Base-by-base conservation (phyloP, 2,888 invertebrate genomes). In the Eupithecia pulchellata region DNA sequence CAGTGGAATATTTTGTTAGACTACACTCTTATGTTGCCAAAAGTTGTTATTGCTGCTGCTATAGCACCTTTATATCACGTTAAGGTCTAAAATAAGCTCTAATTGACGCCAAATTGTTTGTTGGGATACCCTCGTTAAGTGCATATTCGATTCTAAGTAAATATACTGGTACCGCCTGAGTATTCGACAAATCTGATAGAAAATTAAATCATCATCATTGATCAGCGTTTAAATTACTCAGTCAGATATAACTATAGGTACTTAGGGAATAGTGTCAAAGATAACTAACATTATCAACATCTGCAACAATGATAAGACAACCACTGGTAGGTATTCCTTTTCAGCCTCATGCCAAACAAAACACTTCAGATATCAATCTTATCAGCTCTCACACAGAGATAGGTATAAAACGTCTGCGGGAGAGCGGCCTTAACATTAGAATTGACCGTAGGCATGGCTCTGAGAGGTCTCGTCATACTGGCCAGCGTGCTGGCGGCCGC, bases 401-500 rank as follows among this genome's bases (percentile, higher is more conserved):
- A 47, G 68, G 68, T 75, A 75, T 73, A 76, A 63, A 55, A 72
- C 34, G 27, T 20, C 60, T 34, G 64, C 55, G 11, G 55, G 60
- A 66, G 55, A 61, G 20, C 34, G 34, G 14, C n/a, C 32, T n/a
- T 34, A 34, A 14, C 36, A 61, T 71, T 6, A 27, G 29, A 61
- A 47, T 27, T 14, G 42, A 72, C 58, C 4, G 27, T 9, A 30
- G 32, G 25, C 66, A 78, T 78, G 78, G 55, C 42, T 47, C 32
- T 68, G 9, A n/a, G 34, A 58, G 65, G 71, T 27, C 68, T 71
- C 27, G 52, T 79, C 5, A 30, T 80, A 47, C 67, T 82, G 11
- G 52, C 86, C 4, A 82, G 80, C 47, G 64, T 86, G 1, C 39
- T 86, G 13, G 79, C 79, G 27, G 72, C 76, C 20, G 85, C 79